Base-by-base conservation (phyloP, 2,113 vertebrate genomes). In the Leiothrix lutea region DNA sequence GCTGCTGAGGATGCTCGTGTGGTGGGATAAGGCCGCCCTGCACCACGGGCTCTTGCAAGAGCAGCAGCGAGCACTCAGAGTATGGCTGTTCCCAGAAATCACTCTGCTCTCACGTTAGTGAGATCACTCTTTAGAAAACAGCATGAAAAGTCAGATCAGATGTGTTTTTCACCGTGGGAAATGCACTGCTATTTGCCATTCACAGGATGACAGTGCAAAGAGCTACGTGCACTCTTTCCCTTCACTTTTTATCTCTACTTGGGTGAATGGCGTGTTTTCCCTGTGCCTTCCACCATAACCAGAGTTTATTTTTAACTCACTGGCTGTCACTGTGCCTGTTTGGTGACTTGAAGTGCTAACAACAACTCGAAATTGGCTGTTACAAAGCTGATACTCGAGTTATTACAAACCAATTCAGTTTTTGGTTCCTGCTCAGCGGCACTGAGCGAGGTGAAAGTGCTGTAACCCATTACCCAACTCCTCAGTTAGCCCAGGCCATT, bases 381-480 rank as follows among this genome's bases (percentile, higher is more conserved):
- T 71, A 47, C 57, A 74, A 86, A 86, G 82, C 44, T 83, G 90
- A 57, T 45, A 56, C 33, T 71, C 0, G 0, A 86, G 56, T 86
- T 44, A 47, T 38, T 71, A 90, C 58, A 35, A 50, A 80, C 48
- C 44, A 60, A 11, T 42, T 85, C 53, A 38, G 58, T 35, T 83
- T 74, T n/a, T 74, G 75, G 72, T 51, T 74, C 67, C 51, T 44
- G 65, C 48, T 86, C 9, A 31, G 88, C 1, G 0, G 80, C 0
- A 0, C 67, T 53, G 40, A 92, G 92, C 0, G 3, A 81, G 93
- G 95, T 94, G 88, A 92, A 95, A 94, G 93, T 91, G 88, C 85
- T 92, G 50, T 74, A 94, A 95, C 90, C 88, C 90, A 79, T 92
- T 90, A 86, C 88, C 79, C 75, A 94, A 72, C 60, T 54, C 75